Base-by-base conservation (phyloP, 1,140 invertebrate genomes). In the Dendrolimus kikuchii region DNA sequence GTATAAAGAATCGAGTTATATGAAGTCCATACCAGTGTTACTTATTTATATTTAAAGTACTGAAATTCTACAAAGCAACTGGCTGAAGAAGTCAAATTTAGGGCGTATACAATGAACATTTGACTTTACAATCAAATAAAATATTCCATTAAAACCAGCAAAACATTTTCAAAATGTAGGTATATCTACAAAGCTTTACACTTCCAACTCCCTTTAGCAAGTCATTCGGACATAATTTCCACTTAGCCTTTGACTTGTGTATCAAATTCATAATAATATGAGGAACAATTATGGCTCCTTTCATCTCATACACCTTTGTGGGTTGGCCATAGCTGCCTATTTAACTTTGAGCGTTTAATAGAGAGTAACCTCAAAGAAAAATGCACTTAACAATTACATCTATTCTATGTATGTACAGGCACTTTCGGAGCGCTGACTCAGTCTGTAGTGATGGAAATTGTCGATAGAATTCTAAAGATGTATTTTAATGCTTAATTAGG, bases 351-450 rank as follows among this genome's bases (percentile, higher is more conserved):
- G 78, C 71, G 66, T 73, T 77, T 86, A 86, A 86, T 86, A 83
- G 80, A 81, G 81, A 85, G 78, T 86, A 81, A 86, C 82, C 77
- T 86, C 82, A 86, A 86, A 86, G 82, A 86, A 86, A 86, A 86
- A 86, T 86, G 77, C 83, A 83, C 82, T 83, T 77, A 81, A 81
- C 80, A 82, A 86, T 83, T 83, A 86, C 77, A 79, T 74, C 72
- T 86, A 83, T 67, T 23, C 75, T 83, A 83, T 79, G 77, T 80
- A 81, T 78, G 72, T 81, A 80, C 77, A 67, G 74, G 79, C 74
- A 72, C 77, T 77, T 82, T 62, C 64, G 61, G 67, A 56, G 64
- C 64, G 79, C 81, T 82, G 79, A 85, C 62, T 81, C 81, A 82
- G 75, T 57, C 50, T 6, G 0, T 72, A 79, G 67, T 49, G 69